Percentiles rank a stretch among this genome's conserved stretches.
These are phyloP conservation scores for Alcedo atthis DNA, from an alignment of 2,797 vertebrate genomes.

Conservation along the genomic window DNA sequence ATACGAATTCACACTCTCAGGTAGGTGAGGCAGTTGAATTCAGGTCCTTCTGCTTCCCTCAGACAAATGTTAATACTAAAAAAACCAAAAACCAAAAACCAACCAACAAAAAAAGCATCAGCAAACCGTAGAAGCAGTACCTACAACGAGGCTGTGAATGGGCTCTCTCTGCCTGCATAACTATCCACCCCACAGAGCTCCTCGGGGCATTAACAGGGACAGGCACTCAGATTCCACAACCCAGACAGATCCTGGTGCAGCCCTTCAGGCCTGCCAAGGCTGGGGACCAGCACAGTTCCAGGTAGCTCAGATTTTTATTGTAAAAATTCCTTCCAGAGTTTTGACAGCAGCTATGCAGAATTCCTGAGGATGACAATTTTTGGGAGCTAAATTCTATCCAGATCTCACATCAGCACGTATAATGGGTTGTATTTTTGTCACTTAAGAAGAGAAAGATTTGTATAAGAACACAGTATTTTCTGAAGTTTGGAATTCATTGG, in stretches of 20 bases:
- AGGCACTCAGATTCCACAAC: background rate
- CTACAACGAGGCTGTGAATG: background rate
- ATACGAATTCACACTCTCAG: fast-evolving
- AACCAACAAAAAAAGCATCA: background rate
- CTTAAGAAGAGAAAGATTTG: background rate
- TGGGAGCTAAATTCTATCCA: background rate
- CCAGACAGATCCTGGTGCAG: fast-evolving
- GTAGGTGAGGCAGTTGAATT: fast-evolving
- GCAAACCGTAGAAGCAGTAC: background rate
- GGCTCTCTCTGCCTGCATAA: background rate
- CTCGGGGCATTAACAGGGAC: fast-evolving
- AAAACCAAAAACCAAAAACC: too few species aligned
- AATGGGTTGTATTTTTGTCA: background rate
- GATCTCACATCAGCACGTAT: background rate
- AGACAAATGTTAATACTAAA: background rate
- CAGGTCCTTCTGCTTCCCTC: background rate
- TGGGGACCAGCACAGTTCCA: background rate
- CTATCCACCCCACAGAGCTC: too few species aligned
- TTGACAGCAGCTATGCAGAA: fast-evolving
- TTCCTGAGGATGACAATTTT: background rate
- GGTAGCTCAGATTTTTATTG: background rate
- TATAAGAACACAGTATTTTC: background rate
- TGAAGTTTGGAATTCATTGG: background rate
- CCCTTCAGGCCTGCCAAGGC: background rate
- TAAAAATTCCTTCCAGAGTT: background rate